Evolutionary conservation across 1,140 invertebrate species (phyloP), one percentile per base, ranked within the genome.

Genomic region (Ctenoplectra terminalis): DNA sequence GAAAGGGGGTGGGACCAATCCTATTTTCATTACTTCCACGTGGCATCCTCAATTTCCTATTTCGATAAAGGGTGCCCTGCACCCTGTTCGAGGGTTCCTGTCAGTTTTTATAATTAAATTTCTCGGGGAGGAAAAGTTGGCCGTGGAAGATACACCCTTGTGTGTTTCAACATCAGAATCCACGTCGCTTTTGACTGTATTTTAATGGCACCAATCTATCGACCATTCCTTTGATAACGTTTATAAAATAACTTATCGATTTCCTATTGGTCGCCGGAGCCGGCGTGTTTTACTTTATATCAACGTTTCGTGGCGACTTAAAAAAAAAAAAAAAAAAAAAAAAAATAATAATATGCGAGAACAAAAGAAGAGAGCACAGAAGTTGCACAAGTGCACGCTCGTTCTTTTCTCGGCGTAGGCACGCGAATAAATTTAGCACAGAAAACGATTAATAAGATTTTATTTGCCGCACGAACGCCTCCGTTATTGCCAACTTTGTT

Each of bases 171-270:
- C 77, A 40, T 63, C 48, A 29, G 56, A 72, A 80, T 73, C 56
- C 69, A 63, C 54, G 77, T 43, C 7, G 70, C 77, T 72, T 80
- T 73, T 61, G 70, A 80, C 77, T 80, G 48, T 73, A 31, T 75
- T 83, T 83, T 83, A 60, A 66, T 72, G 52, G 37, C 50, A 56
- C 26, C 64, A 79, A 86, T 78, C 71, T 67, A 75, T 63, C 58
- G 70, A 71, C 75, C n/a, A 85, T 82, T 72, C 64, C 88, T 74
- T 83, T 70, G 54, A 73, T 79, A 76, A 50, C 48, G 63, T 77
- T 83, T 79, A 66, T 70, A 73, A 48, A 83, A 54, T 80, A 66
- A 86, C 77, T 72, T 89, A 90, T 90, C 73, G 85, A 90, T 90
- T 89, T 88, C 78, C 84, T 60, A 82, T 86, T 82, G 70, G 72